Evolutionary conservation across 1,140 invertebrate species (phyloP), one percentile per base, ranked within the genome.

Genomic region (Drosophila sturtevanti): DNA sequence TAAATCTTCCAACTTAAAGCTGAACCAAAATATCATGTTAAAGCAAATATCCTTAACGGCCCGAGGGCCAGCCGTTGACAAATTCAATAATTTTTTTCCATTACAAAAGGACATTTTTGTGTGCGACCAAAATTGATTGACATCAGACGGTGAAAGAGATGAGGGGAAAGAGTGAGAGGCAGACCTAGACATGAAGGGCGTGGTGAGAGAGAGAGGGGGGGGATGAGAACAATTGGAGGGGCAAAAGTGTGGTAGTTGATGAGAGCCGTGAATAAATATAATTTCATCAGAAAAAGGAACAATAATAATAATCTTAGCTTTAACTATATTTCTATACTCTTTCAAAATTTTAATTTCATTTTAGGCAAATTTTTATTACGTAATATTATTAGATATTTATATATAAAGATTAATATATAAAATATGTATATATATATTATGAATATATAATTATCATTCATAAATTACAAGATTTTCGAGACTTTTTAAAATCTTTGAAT

Each of bases 81-180:
- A 90, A 90, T 90, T 90, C 87, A 90, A 90, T 90, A 90, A 90
- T 90, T 90, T 90, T 56, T 90, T 81, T 71, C 87, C 87, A 90
- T 90, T 90, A 90, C 79, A 81, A 81, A 55, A 54, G 63, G 72
- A 72, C 75, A 79, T 78, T 84, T 62, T 59, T 72, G 81, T 63
- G 55, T 31, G 66, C 72, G 60, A 77, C 73, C 75, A 70, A 82
- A 87, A 82, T 87, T 89, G 82, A 87, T 87, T 87, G 82, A 87
- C 84, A 79, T 68, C 79, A 80, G 87, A 81, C 41, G 16, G 16
- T 31, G 5, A 31, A 31, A 6, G 6, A 31, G 27, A n/a, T n/a
- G n/a, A n/a, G n/a, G n/a, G n/a, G n/a, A 41, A 72, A 69, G 67
- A 67, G 71, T 81, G 77, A 72, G 64, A 44, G 27, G 4, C 22